Base-by-base conservation (phyloP, 2,113 vertebrate species). In the Alces alces region DNA sequence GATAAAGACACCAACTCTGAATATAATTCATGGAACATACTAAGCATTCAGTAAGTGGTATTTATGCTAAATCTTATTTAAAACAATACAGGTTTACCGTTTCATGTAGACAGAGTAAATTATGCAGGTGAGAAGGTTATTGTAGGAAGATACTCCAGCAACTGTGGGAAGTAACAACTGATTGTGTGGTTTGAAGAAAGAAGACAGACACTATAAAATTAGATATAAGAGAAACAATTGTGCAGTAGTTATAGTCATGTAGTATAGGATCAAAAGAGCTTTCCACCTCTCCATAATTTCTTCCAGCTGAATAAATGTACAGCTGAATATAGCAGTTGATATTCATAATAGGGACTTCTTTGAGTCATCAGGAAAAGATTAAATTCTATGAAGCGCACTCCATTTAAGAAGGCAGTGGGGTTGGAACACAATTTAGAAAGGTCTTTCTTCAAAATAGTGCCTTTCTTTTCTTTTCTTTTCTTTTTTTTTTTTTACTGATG, bases 311-410 rank as follows among this genome's bases (percentile, higher is more conserved):
- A 80, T 87, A 66, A 88, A 70, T 89, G 89, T 85, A 27, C 13
- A 70, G 92, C 28, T 66, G 54, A 47, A 88, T 55, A 33, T n/a
- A 85, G 64, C 50, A 88, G 30, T 91, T 87, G 76, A 45, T 60
- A 39, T 85, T 88, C 36, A 19, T 89, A 50, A 91, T 57, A 50
- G 76, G 76, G 64, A 79, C 57, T 89, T 93, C 54, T 96, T 55
- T 86, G 61, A 93, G 55, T 87, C 89, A 83, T 87, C 55, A 86
- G 93, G 86, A 83, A 94, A 93, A 95, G 55, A 93, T 93, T 86
- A 89, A 70, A 66, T 95, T 93, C 57, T 13, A 3, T 50, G 82
- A 86, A 54, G 52, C 70, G 13, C 4, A n/a, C 1, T 95, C 82
- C 21, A n/a, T 87, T 93, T 93, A 88, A 58, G 82, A 84, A 91